A percentile compares a stretch with the other conserved stretches of the same genome.
phyloP scores from a whole-genome alignment of 2,113 vertebrate genomes.

The Phrynosoma blainvillii region DNA sequence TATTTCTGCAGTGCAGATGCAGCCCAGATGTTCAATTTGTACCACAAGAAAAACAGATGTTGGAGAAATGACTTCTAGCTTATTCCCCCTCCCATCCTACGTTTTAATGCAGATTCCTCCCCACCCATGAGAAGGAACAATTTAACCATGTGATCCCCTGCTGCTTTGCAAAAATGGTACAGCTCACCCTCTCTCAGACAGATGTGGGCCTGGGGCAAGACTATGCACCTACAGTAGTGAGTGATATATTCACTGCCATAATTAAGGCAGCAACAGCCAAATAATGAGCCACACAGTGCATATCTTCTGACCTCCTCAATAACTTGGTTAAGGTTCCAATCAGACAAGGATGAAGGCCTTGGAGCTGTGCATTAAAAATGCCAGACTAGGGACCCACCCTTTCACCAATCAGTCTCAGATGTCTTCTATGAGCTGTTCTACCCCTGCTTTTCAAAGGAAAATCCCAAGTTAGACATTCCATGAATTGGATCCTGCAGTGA shows the following conservation, averaged over 20 bases:
- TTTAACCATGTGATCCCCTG: background rate
- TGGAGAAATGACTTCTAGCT: background rate
- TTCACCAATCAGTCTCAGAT: background rate
- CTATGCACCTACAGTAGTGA: background rate
- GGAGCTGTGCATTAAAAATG: background rate
- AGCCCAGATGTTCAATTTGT: too few relatives aligned
- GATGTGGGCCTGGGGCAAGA: background rate
- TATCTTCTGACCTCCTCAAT: background rate
- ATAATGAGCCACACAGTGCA: background rate
- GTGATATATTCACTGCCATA: background rate
- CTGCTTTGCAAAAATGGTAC: background rate
- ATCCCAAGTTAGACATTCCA: fast-evolving
- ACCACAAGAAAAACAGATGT: background rate
- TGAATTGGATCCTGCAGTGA: background rate
- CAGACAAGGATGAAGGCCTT: too few relatives aligned
- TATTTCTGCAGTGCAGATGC: too few relatives aligned
- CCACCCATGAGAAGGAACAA: background rate
- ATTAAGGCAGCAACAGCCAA: background rate
- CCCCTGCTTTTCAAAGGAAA: background rate
- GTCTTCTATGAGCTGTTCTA: background rate
- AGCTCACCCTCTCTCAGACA: background rate
- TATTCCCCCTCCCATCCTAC: background rate
- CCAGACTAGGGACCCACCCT: background rate
- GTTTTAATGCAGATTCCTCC: background rate
- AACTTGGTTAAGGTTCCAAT: background rate